Evolutionary conservation across 2,888 invertebrate species (phyloP).

Genomic region (Pachliopta kotzebuea): DNA sequence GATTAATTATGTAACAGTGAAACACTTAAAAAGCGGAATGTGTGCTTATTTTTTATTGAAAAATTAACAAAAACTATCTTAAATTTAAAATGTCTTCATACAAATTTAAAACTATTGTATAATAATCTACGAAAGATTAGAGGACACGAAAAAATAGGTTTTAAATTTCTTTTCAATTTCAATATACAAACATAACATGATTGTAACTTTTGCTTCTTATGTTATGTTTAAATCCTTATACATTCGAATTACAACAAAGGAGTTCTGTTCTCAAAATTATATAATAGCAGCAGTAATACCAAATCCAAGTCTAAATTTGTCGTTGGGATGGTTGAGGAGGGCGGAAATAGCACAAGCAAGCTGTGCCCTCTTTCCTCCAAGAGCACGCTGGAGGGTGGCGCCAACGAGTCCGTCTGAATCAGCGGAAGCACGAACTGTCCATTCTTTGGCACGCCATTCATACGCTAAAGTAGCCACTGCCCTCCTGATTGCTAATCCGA

Average conservation of each 20-base stretch:
- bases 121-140: not conserved
- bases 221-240: not conserved
- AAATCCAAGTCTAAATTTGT: slow-evolving; percentile 72
- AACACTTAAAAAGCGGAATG: not conserved
- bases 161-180: not conserved
- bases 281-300: slow-evolving; percentile 64
- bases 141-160: not conserved
- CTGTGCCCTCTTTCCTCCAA: slow-evolving; percentile 61
- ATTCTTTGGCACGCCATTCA: slow-evolving; percentile 63
- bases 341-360: slow-evolving; percentile 68
- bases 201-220: not conserved
- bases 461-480: slow-evolving; percentile 68
- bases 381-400: slow-evolving; percentile 61
- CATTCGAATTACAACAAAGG: not conserved
- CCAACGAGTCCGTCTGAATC: slow-evolving; percentile 74
- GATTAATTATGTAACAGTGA: no score
- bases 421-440: slow-evolving; percentile 65
- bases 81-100: not conserved
- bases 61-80: slow-evolving; percentile 1
- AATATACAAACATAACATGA: not conserved
- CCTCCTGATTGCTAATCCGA: slow-evolving; percentile 63
- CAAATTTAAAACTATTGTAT: not conserved
- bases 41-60: not conserved
- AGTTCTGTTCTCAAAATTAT: slow-evolving; percentile 33
- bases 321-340: slow-evolving; percentile 72